phyloP scores from a whole-genome alignment of 2,113 vertebrate genomes.

The Ardeotis arabs region DNA sequence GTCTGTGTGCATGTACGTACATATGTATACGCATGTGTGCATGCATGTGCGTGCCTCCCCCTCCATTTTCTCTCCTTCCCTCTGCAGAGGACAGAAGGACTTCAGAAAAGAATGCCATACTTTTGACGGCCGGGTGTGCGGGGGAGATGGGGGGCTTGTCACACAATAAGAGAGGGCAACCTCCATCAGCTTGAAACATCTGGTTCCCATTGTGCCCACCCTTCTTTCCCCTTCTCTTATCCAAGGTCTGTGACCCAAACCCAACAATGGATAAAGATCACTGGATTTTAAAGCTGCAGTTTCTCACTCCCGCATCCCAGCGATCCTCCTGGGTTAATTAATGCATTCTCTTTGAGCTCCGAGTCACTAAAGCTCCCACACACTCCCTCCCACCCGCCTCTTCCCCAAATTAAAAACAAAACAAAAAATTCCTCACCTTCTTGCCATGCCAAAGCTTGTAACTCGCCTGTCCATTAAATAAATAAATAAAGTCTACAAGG shows the following conservation, averaged over 20 bases:
- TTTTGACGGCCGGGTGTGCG: not conserved
- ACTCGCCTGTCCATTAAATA: slow-evolving; percentile 10
- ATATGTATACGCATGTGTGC: no score
- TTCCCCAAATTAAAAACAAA: slow-evolving; percentile 55
- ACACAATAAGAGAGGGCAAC: slow-evolving; percentile 48
- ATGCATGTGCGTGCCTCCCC: not conserved
- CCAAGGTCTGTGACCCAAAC: slow-evolving; percentile 82
- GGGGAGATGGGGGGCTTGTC: not conserved
- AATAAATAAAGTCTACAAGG: not conserved
- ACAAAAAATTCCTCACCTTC: slow-evolving; percentile 49
- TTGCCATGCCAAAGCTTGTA: slow-evolving; percentile 42
- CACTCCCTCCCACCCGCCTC: not conserved
- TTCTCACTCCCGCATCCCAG: slow-evolving; percentile 74
- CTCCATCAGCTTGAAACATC: slow-evolving; percentile 85
- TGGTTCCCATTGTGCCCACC: slow-evolving; percentile 83
- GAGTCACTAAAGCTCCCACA: slow-evolving; percentile 10
- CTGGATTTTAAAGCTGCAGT: slow-evolving; percentile 77
- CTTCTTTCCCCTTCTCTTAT: slow-evolving; percentile 62
- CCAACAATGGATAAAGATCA: slow-evolving; percentile 79
- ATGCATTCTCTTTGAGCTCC: slow-evolving; percentile 82
- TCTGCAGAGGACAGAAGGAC: slow-evolving; percentile 39
- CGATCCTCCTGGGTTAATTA: slow-evolving; percentile 85
- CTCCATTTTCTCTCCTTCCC: not conserved
- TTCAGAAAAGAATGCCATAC: slow-evolving; percentile 50
- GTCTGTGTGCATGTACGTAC: not conserved